Evolutionary conservation across 1,140 invertebrate genomes (phyloP).

Genomic region (Drosophila littoralis): DNA sequence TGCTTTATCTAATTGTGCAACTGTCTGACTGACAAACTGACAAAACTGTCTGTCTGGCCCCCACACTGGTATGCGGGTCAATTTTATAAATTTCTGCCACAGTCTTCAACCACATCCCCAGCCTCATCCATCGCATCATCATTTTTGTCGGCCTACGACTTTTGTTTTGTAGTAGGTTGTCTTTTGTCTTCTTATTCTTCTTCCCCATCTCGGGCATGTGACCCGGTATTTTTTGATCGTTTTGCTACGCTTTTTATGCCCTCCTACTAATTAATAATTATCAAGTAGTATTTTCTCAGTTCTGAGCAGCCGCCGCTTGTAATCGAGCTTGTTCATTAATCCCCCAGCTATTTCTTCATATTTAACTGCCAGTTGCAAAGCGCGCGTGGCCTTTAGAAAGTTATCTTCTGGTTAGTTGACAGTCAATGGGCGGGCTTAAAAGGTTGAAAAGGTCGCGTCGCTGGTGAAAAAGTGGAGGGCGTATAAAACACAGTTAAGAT

Average conservation of each 20-base stretch:
- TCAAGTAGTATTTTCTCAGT: slow-evolving; percentile 58
- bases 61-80: slow-evolving; percentile 76
- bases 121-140: slow-evolving; percentile 33
- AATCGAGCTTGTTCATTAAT: slow-evolving; percentile 71
- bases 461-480: slow-evolving; percentile 1
- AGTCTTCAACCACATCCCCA: slow-evolving; percentile 48
- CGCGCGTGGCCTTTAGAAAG: slow-evolving; percentile 37
- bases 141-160: slow-evolving; percentile 61
- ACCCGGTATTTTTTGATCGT: slow-evolving; percentile 75
- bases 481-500: slow-evolving; percentile 28
- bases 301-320: slow-evolving; percentile 33
- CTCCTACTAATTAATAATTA: slow-evolving; percentile 78
- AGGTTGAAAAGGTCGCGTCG: slow-evolving; percentile 40
- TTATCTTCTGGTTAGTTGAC: slow-evolving; percentile 12
- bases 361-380: slow-evolving; percentile 3
- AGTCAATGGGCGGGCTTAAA: slow-evolving; percentile 34
- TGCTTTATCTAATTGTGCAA: slow-evolving; percentile 73
- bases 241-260: slow-evolving; percentile 77
- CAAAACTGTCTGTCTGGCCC: slow-evolving; percentile 28
- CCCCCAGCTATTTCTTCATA: slow-evolving; percentile 13
- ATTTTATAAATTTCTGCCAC: slow-evolving; percentile 65
- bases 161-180: slow-evolving; percentile 31
- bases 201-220: slow-evolving; percentile 42
- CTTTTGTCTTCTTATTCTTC: slow-evolving; percentile 25
- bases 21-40: slow-evolving; percentile 42